Conservation (phyloP, 2,888 invertebrate species). For the Raillietiella orientalis region DNA sequence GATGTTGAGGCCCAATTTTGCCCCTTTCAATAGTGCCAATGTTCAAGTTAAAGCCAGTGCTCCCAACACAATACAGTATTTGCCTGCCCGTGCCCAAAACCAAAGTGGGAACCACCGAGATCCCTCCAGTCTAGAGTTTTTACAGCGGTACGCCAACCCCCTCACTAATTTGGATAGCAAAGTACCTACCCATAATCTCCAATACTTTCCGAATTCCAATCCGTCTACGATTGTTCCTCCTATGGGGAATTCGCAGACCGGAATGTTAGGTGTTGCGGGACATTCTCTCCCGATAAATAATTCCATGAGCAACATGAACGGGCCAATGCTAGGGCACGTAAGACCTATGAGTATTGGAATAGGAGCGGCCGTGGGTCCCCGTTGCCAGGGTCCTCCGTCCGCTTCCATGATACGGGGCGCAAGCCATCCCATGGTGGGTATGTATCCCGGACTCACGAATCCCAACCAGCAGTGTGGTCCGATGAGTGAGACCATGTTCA, state of each 20-base stretch:
- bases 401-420: neutral
- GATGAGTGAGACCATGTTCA: conserved; percentile 4
- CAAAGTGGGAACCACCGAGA: conserved; percentile 24
- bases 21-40: conserved; percentile 23
- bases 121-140: conserved; percentile 59
- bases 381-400: conserved; percentile 9
- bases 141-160: conserved; percentile 59
- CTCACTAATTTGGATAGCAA: conserved; percentile 32
- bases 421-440: conserved; percentile 6
- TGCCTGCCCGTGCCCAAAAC: conserved; percentile 68
- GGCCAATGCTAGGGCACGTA: conserved; percentile 1
- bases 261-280: conserved; percentile 6
- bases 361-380: conserved; percentile 8
- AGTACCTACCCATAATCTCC: conserved; percentile 31
- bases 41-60: conserved; percentile 75
- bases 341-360: conserved; percentile 5
- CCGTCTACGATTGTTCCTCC: conserved; percentile 12
- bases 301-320: conserved; percentile 5
- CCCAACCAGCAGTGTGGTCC: conserved; percentile 1
- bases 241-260: conserved; percentile 5
- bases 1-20: conserved; percentile 5
- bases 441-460: conserved; percentile 5
- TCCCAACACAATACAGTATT: conserved; percentile 90
- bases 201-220: conserved; percentile 31
- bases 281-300: conserved; percentile 17